Percentiles rank a stretch among this genome's conserved stretches.
phyloP scores from a whole-genome alignment of 1,140 invertebrate species.

The Drosophila pachea region DNA sequence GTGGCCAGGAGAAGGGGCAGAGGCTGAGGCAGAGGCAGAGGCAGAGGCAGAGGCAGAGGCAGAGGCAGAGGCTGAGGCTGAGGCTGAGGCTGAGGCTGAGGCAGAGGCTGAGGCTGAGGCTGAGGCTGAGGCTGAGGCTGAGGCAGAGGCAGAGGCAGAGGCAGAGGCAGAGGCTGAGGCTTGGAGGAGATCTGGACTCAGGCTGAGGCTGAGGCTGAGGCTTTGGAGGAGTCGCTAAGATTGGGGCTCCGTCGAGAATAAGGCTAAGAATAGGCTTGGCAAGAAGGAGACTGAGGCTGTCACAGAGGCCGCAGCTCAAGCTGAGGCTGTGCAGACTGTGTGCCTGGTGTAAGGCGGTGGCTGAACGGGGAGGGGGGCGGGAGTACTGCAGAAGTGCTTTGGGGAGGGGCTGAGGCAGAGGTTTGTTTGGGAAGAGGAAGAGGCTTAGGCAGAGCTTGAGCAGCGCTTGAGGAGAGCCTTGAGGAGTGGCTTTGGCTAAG shows the following conservation, averaged over 20 bases:
- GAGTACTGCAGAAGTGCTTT: neutral
- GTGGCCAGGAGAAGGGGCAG: too few relatives aligned
- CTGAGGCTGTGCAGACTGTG: neutral
- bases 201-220: too few relatives aligned
- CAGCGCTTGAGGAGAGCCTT: conserved; percentile 3
- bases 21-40: neutral
- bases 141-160: neutral
- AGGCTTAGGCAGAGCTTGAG: conserved; percentile 22
- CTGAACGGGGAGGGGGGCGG: neutral
- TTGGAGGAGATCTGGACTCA: too few relatives aligned
- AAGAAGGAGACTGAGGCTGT: neutral
- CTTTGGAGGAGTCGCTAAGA: too few relatives aligned
- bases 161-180: neutral
- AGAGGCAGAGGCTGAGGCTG: neutral
- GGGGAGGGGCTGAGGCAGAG: too few relatives aligned
- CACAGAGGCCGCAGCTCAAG: neutral
- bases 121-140: neutral
- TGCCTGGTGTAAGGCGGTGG: neutral
- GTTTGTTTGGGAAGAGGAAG: too few relatives aligned
- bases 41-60: too few relatives aligned
- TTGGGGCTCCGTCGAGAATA: neutral
- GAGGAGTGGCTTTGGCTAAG: too few relatives aligned
- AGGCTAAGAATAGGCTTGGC: neutral
- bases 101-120: neutral
- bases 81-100: neutral